Percentiles rank a stretch among this genome's conserved stretches.
Conservation (phyloP, 2,113 vertebrate genomes). For the Gallinago undulata region DNA sequence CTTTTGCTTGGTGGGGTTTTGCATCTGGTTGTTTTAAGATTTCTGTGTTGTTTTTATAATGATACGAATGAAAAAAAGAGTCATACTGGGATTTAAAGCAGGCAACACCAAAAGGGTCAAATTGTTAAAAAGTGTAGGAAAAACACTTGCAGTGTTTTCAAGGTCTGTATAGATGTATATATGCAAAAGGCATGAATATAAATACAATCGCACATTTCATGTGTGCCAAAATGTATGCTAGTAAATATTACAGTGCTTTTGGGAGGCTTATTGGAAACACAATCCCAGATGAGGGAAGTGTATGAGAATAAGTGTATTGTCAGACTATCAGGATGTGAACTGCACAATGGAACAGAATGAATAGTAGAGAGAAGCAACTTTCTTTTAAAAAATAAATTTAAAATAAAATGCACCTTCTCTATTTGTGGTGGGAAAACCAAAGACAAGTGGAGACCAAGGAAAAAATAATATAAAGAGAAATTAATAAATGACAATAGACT, state of each 20-base stretch:
- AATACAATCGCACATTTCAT: not conserved
- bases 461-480: not conserved
- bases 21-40: not conserved
- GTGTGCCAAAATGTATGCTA: constrained; percentile 20
- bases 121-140: not conserved
- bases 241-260: constrained; percentile 50
- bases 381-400: not conserved
- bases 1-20: not conserved
- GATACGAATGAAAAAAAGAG: not conserved
- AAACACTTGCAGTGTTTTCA: not conserved
- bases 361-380: not conserved
- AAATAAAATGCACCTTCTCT: not conserved
- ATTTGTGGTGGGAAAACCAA: not conserved
- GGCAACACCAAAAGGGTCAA: not conserved
- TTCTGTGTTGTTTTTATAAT: not conserved
- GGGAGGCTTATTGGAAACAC: constrained; percentile 26
- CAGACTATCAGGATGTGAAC: not conserved
- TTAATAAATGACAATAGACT: not conserved
- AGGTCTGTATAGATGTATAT: not conserved
- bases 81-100: not conserved
- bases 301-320: not conserved
- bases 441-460: not conserved
- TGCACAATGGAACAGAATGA: not conserved
- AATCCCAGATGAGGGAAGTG: not conserved
- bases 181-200: constrained; percentile 21